These are phyloP conservation scores for Linyphia triangularis DNA, from an alignment of 2,888 invertebrate species.

Conservation along the genomic window DNA sequence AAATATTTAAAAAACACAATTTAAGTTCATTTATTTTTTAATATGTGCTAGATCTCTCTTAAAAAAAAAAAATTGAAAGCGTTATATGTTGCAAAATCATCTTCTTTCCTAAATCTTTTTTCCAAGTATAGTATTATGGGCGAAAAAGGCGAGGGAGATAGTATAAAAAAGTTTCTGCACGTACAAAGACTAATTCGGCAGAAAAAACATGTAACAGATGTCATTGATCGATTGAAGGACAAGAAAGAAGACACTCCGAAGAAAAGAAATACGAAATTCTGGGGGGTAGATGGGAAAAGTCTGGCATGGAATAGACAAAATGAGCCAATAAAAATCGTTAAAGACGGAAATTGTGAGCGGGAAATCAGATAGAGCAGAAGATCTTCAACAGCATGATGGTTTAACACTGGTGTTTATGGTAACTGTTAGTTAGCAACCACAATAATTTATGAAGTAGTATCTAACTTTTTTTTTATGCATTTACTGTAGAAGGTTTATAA, in stretches of 20 bases:
- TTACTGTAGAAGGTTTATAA: too few species aligned
- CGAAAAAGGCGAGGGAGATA: not conserved
- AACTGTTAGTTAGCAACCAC: too few species aligned
- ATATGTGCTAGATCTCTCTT: too few species aligned
- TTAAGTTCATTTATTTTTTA: too few species aligned
- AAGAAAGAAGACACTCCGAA: slow-evolving; percentile 1
- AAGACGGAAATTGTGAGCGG: not conserved
- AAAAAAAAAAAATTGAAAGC: too few species aligned
- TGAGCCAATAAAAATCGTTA: not conserved
- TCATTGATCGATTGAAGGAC: slow-evolving; percentile 40
- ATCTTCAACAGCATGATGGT: too few species aligned
- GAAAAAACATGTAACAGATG: slow-evolving; percentile 33
- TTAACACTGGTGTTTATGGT: too few species aligned
- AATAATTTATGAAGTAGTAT: too few species aligned
- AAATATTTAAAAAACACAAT: too few species aligned
- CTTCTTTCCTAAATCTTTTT: too few species aligned
- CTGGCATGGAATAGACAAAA: not conserved
- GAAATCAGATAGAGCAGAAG: not conserved
- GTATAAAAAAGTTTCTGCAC: not conserved
- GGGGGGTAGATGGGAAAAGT: not conserved
- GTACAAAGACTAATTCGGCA: slow-evolving; percentile 24
- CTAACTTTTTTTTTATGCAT: too few species aligned
- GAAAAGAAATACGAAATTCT: not conserved
- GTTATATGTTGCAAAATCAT: too few species aligned
- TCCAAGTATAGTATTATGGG: not conserved